These are phyloP conservation scores for Quiscalus mexicanus DNA, from an alignment of 2,113 vertebrate genomes.

Conservation along the genomic window DNA sequence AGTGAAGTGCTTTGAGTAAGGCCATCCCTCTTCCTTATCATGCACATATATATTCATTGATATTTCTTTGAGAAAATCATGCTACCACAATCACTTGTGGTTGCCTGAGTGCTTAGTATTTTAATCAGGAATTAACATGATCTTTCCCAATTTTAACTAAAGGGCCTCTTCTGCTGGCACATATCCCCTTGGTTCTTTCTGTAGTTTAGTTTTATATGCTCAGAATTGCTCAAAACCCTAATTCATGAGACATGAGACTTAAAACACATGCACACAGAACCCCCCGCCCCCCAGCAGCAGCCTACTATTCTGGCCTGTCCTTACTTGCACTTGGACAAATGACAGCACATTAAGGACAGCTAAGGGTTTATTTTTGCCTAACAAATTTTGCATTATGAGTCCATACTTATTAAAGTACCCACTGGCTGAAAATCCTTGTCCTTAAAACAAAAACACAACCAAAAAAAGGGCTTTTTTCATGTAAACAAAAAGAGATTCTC, in stretches of 20 bases:
- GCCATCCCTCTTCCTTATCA: background rate
- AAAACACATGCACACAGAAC: background rate
- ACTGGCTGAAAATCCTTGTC: background rate
- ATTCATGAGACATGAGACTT: background rate
- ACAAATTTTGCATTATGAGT: background rate
- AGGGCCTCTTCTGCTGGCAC: background rate
- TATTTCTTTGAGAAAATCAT: background rate
- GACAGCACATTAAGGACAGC: background rate
- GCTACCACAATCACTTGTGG: background rate
- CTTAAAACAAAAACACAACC: background rate
- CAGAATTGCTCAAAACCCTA: background rate
- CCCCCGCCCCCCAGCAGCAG: background rate
- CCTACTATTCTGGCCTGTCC: background rate
- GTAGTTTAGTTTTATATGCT: background rate
- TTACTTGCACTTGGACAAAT: background rate
- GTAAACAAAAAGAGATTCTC: background rate
- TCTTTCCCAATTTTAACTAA: background rate
- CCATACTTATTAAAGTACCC: background rate
- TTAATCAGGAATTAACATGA: background rate
- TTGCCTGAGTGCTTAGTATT: background rate
- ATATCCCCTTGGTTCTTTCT: background rate
- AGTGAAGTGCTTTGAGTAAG: background rate
- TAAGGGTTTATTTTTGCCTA: background rate
- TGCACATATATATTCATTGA: background rate
- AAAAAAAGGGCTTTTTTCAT: fast-evolving